Evolutionary conservation across 92 coral and sea anemone genomes (phyloP).

Genomic region (Diadumene lineata): DNA sequence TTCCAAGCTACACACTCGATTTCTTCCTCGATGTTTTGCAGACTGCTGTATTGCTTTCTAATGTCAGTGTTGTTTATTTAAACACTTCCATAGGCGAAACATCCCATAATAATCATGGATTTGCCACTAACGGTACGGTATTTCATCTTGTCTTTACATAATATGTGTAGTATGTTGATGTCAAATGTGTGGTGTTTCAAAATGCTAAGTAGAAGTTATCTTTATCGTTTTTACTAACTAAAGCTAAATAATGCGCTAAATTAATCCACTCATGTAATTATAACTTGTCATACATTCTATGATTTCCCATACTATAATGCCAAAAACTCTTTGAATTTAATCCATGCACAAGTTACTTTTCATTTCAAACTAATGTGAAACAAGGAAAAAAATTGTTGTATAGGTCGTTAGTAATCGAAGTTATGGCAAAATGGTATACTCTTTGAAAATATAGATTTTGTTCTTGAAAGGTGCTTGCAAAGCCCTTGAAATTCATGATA

Average conservation of each 20-base stretch:
- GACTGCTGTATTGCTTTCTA: neutral
- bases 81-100: neutral
- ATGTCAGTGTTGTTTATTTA: conserved; percentile 1
- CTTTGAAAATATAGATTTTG: too few species aligned
- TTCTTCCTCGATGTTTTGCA: neutral
- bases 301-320: neutral
- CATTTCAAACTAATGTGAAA: too few species aligned
- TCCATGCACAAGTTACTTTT: neutral
- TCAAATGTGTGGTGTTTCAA: neutral
- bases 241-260: neutral
- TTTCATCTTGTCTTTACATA: neutral
- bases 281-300: neutral
- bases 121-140: neutral
- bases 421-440: too few species aligned
- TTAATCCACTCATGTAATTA: neutral
- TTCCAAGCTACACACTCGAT: neutral
- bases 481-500: too few species aligned
- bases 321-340: neutral
- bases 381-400: too few species aligned
- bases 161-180: neutral
- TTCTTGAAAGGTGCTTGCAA: too few species aligned
- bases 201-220: neutral
- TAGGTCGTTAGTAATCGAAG: too few species aligned
- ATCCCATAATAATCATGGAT: neutral
- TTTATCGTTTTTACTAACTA: neutral